Evolutionary conservation across 1,140 invertebrate species (phyloP).

Genomic region (Eciton burchellii): DNA sequence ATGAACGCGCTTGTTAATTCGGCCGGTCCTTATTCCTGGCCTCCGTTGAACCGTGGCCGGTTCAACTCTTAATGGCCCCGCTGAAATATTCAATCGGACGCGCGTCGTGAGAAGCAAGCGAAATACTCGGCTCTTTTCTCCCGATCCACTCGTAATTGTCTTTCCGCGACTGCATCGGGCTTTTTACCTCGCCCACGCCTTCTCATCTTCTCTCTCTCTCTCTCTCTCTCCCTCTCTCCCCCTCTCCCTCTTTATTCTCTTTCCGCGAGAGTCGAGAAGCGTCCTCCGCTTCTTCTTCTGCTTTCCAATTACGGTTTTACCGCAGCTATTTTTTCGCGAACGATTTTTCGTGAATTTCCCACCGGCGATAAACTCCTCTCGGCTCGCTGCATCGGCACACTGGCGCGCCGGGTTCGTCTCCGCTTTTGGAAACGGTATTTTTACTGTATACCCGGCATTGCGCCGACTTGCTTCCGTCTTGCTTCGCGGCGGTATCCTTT

Average conservation of each 20-base stretch:
- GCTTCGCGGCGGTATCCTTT: slow-evolving; percentile 33
- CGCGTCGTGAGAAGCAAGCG: slow-evolving; percentile 23
- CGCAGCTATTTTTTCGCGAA: slow-evolving; percentile 41
- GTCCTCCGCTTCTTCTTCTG: background rate
- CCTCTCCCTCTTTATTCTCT: too few relatives aligned
- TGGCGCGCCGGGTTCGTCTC: slow-evolving; percentile 13
- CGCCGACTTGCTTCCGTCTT: slow-evolving; percentile 33
- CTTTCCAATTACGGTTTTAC: slow-evolving; percentile 21
- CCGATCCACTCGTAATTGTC: slow-evolving; percentile 43
- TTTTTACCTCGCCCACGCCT: slow-evolving; percentile 24
- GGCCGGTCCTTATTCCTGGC: slow-evolving; percentile 41
- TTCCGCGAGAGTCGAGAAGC: too few relatives aligned
- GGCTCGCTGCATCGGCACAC: slow-evolving; percentile 28
- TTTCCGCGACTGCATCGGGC: slow-evolving; percentile 35
- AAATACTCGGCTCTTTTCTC: slow-evolving; percentile 12
- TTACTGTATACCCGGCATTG: slow-evolving; percentile 38
- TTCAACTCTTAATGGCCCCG: slow-evolving; percentile 64
- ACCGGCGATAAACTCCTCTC: slow-evolving; percentile 58
- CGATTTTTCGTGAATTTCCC: slow-evolving; percentile 46
- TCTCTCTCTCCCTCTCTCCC: background rate
- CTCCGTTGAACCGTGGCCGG: slow-evolving; percentile 48
- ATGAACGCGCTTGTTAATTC: slow-evolving; percentile 62
- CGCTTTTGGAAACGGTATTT: slow-evolving; percentile 50
- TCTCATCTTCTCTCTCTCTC: background rate
- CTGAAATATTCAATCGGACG: slow-evolving; percentile 58